These are phyloP conservation scores for Drosophila pruinosa DNA, from an alignment of 1,140 invertebrate species.

Conservation along the genomic window DNA sequence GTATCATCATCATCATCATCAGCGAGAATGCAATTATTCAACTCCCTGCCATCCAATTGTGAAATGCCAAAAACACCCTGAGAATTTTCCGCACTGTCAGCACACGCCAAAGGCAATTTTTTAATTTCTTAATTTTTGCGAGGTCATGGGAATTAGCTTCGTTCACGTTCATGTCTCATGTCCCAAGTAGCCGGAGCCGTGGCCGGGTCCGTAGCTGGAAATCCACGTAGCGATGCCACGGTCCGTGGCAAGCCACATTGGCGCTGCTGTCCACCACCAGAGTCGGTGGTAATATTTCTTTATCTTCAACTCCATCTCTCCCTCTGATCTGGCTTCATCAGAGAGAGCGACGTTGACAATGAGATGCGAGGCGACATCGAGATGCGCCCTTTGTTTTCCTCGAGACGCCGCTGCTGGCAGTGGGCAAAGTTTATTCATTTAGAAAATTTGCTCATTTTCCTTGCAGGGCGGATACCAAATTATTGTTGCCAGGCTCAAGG, in stretches of 20 bases:
- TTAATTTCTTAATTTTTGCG: slow-evolving; percentile 82
- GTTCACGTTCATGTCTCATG: slow-evolving; percentile 4
- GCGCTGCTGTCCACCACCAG: background rate
- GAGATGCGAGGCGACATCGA: slow-evolving; percentile 42
- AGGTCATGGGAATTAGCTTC: slow-evolving; percentile 75
- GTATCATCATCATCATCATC: slow-evolving; percentile 1
- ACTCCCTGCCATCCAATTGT: slow-evolving; percentile 62
- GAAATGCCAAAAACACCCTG: slow-evolving; percentile 71
- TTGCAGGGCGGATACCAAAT: slow-evolving; percentile 54
- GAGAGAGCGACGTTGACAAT: slow-evolving; percentile 33
- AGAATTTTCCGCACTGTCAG: slow-evolving; percentile 72
- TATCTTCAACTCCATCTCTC: slow-evolving; percentile 41
- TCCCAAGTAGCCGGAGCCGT: slow-evolving; percentile 10
- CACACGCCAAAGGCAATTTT: slow-evolving; percentile 72
- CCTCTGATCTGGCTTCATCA: slow-evolving; percentile 17
- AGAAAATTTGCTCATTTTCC: slow-evolving; percentile 60
- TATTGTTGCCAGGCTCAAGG: slow-evolving; percentile 57
- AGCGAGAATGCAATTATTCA: slow-evolving; percentile 70
- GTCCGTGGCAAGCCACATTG: slow-evolving; percentile 1
- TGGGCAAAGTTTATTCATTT: slow-evolving; percentile 75
- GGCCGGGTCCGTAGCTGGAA: slow-evolving; percentile 28
- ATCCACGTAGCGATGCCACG: slow-evolving; percentile 41
- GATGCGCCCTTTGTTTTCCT: slow-evolving; percentile 42
- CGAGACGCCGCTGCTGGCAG: slow-evolving; percentile 15
- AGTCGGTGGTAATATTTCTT: slow-evolving; percentile 64